These are phyloP conservation scores for Phrynocephalus versicolor DNA, from an alignment of 2,113 vertebrate species.

Conservation along the genomic window DNA sequence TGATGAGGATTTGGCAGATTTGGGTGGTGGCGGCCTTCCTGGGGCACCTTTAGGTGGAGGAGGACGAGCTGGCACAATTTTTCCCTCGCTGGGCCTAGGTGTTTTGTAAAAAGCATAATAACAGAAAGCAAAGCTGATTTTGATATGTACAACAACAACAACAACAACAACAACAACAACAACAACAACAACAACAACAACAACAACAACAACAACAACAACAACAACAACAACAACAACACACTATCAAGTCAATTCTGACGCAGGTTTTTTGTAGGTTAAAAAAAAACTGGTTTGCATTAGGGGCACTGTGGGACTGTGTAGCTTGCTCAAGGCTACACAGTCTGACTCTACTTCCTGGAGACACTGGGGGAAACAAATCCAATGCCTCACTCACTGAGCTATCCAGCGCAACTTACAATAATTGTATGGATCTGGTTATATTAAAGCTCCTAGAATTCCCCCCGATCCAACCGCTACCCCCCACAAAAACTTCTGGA, in stretches of 20 bases:
- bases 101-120: conserved; percentile 31
- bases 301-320: too few species aligned
- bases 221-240: too few species aligned
- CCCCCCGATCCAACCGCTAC: too few species aligned
- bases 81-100: conserved; percentile 78
- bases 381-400: background rate
- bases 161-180: too few species aligned
- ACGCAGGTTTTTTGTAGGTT: too few species aligned
- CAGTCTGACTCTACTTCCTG: background rate
- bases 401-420: too few species aligned
- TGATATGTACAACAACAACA: conserved; percentile 35
- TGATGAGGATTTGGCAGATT: conserved; percentile 67
- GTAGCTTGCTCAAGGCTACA: background rate
- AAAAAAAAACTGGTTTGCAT: background rate
- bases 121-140: background rate
- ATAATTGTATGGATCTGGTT: too few species aligned
- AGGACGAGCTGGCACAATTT: conserved; percentile 78
- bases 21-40: conserved; percentile 87
- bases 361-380: background rate
- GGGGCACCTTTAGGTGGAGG: conserved; percentile 81
- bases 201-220: too few species aligned
- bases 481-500: background rate
- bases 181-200: too few species aligned
- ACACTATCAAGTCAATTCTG: too few species aligned
- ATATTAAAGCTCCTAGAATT: background rate